These are phyloP conservation scores for Uropsilus gracilis DNA, from an alignment of 2,113 vertebrate genomes.

Conservation along the genomic window DNA sequence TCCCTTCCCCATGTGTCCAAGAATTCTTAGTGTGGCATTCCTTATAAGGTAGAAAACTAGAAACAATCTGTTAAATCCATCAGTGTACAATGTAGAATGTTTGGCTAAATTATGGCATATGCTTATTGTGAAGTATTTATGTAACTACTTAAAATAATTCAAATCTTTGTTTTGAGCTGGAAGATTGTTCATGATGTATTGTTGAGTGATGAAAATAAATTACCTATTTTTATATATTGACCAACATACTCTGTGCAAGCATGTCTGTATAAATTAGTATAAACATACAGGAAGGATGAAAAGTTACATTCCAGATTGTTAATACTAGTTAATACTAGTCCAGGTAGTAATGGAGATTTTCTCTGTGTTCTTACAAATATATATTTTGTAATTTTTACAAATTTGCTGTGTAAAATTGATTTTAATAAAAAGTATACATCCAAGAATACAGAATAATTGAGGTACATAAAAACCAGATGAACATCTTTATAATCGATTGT, in stretches of 20 bases:
- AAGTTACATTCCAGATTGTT: neutral
- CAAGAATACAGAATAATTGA: neutral
- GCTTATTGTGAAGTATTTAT: neutral
- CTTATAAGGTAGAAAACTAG: neutral
- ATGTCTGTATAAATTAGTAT: neutral
- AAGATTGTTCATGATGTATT: neutral
- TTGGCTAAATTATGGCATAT: neutral
- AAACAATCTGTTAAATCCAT: constrained; percentile 13
- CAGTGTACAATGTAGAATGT: neutral
- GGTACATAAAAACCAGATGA: neutral
- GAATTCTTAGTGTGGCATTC: neutral
- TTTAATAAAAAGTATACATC: constrained; percentile 10
- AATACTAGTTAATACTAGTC: neutral
- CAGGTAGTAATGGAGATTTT: neutral
- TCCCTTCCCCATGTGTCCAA: neutral
- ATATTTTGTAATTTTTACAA: constrained; percentile 16
- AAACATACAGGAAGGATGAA: neutral
- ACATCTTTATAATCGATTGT: neutral
- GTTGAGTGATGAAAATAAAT: neutral
- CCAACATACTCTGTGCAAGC: neutral
- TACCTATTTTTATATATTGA: neutral
- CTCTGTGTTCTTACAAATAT: neutral
- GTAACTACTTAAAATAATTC: neutral
- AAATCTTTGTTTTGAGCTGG: neutral
- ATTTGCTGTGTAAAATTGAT: constrained; percentile 14